Evolutionary conservation across 1,140 invertebrate species (phyloP), one percentile per base, ranked within the genome.

Genomic region (Hycleus cichorii): DNA sequence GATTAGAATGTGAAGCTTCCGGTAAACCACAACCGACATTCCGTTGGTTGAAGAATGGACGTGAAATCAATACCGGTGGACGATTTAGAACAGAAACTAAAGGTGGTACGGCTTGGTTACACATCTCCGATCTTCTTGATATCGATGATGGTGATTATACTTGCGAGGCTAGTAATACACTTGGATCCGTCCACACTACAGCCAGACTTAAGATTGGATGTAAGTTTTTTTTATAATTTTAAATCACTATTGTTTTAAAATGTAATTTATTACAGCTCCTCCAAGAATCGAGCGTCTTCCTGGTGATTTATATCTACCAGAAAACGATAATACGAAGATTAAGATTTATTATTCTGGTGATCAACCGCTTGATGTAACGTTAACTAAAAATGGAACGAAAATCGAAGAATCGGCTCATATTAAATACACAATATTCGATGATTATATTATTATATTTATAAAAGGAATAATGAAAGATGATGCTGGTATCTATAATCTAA

Each of bases 61-160:
- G 93, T 3, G 94, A 98, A 75, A 78, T 97, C 46, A 67, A 72
- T 26, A 64, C 79, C n/a, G 76, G 77, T 11, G 84, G 86, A 18
- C 80, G 90, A 27, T 90, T 92, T 70, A 84, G 83, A 45, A 73
- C 81, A 1, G 89, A 93, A 68, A 77, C 80, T 27, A 84, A 89
- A 57, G 88, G 90, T 58, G 91, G 90, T 9, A 79, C 86, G 0
- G 93, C 92, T 71, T 85, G 85, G 52, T 78, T 99, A n/a, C 86
- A 90, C 57, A 90, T 99, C 65, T 82, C 82, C 44, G 95, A 98
- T 68, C 84, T 96, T n/a, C 81, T 87, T 65, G 89, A 95, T 50
- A 85, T 87, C 6, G 97, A 99, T 72, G 91, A 93, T 59, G 96
- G 95, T 12, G 93, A 98, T 69, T 98, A 97, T 74, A 94, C 90